These are phyloP conservation scores for Conopomorpha cramerella DNA, from an alignment of 1,140 invertebrate species.

Conservation along the genomic window DNA sequence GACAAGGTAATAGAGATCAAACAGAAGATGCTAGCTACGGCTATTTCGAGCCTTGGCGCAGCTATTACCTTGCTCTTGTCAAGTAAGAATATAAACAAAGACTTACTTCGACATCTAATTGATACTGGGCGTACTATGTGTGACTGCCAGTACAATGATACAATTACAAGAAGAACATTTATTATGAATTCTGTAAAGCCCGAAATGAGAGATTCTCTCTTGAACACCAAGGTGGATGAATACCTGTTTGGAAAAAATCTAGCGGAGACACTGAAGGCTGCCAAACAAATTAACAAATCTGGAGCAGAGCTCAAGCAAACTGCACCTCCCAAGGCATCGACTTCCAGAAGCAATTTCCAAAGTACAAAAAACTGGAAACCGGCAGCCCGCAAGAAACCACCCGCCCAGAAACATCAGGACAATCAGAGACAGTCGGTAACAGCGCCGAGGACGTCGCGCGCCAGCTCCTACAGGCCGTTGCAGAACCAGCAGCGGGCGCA, in stretches of 20 bases:
- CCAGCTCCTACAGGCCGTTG: not conserved
- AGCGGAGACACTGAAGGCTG: not conserved
- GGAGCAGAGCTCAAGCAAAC: not conserved
- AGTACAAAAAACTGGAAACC: not conserved
- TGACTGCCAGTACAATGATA: not conserved
- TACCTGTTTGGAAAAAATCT: constrained; percentile 1
- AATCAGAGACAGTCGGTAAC: not conserved
- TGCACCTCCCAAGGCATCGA: not conserved
- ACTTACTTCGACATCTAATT: not conserved
- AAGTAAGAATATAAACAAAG: not conserved
- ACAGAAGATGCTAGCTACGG: not conserved
- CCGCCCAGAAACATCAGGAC: not conserved
- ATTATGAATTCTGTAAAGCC: not conserved
- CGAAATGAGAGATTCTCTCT: not conserved
- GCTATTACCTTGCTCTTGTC: not conserved
- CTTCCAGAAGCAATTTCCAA: not conserved
- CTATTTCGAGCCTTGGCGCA: not conserved
- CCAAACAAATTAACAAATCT: not conserved
- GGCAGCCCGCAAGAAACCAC: too few relatives aligned
- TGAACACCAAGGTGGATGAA: not conserved
- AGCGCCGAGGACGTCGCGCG: not conserved
- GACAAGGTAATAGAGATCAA: not conserved
- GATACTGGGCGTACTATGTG: not conserved
- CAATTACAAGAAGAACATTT: not conserved
- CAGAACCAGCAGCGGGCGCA: not conserved